Evolutionary conservation across 1,140 invertebrate genomes (phyloP), one percentile per base, ranked within the genome.

Genomic region (Temnothorax longispinosus): DNA sequence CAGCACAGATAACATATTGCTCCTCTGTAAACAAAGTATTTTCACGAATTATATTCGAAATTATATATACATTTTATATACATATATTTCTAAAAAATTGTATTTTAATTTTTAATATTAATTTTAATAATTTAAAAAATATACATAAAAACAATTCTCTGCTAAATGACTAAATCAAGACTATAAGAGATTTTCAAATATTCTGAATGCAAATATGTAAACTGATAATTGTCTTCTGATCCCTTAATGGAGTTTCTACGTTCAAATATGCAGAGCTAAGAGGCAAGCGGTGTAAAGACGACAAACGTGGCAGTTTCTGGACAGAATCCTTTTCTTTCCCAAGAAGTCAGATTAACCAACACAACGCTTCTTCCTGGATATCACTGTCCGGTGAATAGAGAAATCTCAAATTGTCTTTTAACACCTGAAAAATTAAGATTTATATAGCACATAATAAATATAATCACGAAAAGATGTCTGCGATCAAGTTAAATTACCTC

Each of bases 351-450:
- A 95, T 95, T 64, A 96, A 81, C 64, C 96, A 90, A 65, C 94
- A 95, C 62, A 95, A 89, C 11, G 95, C 96, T 93, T 96, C 96
- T 60, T 96, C 94, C 84, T 96, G 91, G 11, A 94, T 87, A n/a
- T 92, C 86, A 5, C 77, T n/a, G 62, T 95, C 93, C 15, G 90
- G 58, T n/a, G 94, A 91, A 85, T 95, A 96, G n/a, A 96, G 87
- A n/a, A 96, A 88, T 58, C 95, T 91, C 13, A 95, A 88, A 89
- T 96, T 96, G n/a, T 95, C 94, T 89, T 95, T 95, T 5, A 96
- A 77, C 11, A 95, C 90, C 94, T 95, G 80, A 84, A 80, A 56
- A 50, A 27, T 27, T 44, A 0, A 64, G 27, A 72, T 3, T 56
- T 88, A 10, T 35, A 64, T 6, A 80, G 32, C 18, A 54, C 32